These are phyloP conservation scores for Eubucco bourcierii DNA, from an alignment of 2,113 vertebrate species.

Conservation along the genomic window DNA sequence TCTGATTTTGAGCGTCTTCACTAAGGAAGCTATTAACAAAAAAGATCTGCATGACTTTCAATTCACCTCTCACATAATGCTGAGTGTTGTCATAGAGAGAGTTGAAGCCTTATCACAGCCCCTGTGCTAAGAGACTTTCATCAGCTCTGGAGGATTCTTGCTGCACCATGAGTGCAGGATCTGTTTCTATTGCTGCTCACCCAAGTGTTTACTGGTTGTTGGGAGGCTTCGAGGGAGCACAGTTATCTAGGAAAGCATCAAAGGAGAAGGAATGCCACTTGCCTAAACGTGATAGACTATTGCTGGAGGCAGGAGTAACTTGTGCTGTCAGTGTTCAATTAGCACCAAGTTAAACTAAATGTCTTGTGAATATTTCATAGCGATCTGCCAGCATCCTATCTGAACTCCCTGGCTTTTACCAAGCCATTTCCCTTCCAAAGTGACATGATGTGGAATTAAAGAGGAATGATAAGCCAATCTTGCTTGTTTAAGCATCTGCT, in stretches of 20 bases:
- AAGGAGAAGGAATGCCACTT: constrained; percentile 36
- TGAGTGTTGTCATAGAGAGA: neutral
- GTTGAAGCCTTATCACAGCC: neutral
- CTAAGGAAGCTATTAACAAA: neutral
- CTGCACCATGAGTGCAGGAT: rapidly evolving
- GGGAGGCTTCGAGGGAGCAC: too few relatives aligned
- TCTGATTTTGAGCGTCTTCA: neutral
- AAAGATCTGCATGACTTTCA: neutral
- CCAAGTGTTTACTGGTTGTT: neutral
- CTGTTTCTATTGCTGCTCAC: neutral
- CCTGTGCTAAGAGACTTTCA: neutral
- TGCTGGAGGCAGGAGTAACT: constrained; percentile 72
- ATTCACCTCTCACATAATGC: neutral
- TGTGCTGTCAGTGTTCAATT: constrained; percentile 73
- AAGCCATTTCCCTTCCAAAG: constrained; percentile 66
- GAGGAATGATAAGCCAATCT: constrained; percentile 49
- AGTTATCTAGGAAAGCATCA: neutral
- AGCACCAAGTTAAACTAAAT: constrained; percentile 73
- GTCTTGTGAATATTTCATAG: constrained; percentile 76
- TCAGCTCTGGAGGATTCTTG: neutral
- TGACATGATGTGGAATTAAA: constrained; percentile 61
- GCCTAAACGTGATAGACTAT: constrained; percentile 65
- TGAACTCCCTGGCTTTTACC: constrained; percentile 72
- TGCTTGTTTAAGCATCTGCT: constrained; percentile 34
- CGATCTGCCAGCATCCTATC: constrained; percentile 64